phyloP scores from a whole-genome alignment of 2,888 invertebrate genomes.

The Mesorhabditis belari region DNA sequence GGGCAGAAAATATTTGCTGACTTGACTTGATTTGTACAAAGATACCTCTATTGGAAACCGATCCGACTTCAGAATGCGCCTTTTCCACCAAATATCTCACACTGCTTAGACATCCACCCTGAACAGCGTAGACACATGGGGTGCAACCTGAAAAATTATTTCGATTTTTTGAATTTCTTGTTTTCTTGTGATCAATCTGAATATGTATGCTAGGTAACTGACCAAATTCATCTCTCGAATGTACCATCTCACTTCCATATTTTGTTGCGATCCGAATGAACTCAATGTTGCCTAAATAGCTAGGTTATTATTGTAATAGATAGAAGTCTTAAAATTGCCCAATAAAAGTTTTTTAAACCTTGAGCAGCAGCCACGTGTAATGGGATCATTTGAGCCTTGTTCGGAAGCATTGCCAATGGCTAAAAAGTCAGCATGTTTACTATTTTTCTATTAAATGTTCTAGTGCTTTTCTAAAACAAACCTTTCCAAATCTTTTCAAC shows the following conservation, averaged over 20 bases:
- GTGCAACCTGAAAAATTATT: slow-evolving; percentile 32
- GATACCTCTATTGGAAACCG: slow-evolving; percentile 29
- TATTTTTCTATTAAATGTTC: neutral
- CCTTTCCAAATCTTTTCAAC: slow-evolving; percentile 15
- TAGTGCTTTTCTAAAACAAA: too few relatives aligned
- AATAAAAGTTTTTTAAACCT: slow-evolving; percentile 14
- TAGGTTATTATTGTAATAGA: neutral
- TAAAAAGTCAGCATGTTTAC: neutral
- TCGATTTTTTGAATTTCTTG: neutral
- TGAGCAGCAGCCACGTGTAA: slow-evolving; percentile 48
- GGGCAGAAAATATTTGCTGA: neutral
- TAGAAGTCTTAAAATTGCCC: neutral
- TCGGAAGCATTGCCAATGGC: slow-evolving; percentile 34
- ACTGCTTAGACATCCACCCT: slow-evolving; percentile 40
- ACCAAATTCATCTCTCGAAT: slow-evolving; percentile 42
- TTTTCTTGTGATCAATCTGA: too few relatives aligned
- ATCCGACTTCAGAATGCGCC: slow-evolving; percentile 33
- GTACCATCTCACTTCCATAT: slow-evolving; percentile 41
- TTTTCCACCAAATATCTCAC: slow-evolving; percentile 45
- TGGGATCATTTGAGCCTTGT: slow-evolving; percentile 43
- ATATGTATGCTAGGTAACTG: too few relatives aligned
- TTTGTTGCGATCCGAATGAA: slow-evolving; percentile 43
- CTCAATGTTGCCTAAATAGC: slow-evolving; percentile 41
- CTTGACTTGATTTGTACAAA: neutral
- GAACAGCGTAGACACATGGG: slow-evolving; percentile 43